These are phyloP conservation scores for Glaucopsyche alexis DNA, from an alignment of 2,888 invertebrate genomes.

Conservation along the genomic window DNA sequence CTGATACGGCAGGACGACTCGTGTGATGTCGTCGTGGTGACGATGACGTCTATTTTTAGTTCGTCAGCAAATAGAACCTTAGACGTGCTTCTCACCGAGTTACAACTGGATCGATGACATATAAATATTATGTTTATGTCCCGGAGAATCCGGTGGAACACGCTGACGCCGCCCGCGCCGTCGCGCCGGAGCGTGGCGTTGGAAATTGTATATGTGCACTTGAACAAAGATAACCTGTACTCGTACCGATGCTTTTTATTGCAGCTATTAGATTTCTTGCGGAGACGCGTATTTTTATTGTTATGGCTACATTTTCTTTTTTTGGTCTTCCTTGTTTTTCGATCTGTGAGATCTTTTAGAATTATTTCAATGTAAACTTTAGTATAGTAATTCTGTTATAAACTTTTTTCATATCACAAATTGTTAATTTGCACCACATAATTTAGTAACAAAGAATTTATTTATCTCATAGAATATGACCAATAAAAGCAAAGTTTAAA, in stretches of 20 bases:
- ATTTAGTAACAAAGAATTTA: no score
- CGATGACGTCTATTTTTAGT: constrained; percentile 26
- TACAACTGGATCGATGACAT: constrained; percentile 30
- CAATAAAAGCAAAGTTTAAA: background rate
- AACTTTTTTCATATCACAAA: no score
- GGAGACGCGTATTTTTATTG: background rate
- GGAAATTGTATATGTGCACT: constrained; percentile 26
- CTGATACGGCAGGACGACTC: constrained; percentile 15
- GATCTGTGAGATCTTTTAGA: background rate
- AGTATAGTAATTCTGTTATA: background rate
- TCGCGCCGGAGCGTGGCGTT: background rate
- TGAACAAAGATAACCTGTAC: constrained; percentile 27
- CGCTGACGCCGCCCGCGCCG: background rate
- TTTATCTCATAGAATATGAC: background rate
- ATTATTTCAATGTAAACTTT: background rate
- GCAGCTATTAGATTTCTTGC: constrained; percentile 22
- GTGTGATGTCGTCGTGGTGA: constrained; percentile 21
- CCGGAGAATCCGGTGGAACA: constrained; percentile 25
- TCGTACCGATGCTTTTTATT: constrained; percentile 20
- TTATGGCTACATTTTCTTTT: constrained; percentile 11
- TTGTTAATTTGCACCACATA: no score
- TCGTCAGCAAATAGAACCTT: constrained; percentile 30
- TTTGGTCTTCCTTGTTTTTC: background rate
- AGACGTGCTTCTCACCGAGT: constrained; percentile 30
- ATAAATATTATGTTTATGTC: constrained; percentile 32